These are phyloP conservation scores for Planiliza haematocheilus DNA, from an alignment of 2,113 vertebrate species.

Conservation along the genomic window DNA sequence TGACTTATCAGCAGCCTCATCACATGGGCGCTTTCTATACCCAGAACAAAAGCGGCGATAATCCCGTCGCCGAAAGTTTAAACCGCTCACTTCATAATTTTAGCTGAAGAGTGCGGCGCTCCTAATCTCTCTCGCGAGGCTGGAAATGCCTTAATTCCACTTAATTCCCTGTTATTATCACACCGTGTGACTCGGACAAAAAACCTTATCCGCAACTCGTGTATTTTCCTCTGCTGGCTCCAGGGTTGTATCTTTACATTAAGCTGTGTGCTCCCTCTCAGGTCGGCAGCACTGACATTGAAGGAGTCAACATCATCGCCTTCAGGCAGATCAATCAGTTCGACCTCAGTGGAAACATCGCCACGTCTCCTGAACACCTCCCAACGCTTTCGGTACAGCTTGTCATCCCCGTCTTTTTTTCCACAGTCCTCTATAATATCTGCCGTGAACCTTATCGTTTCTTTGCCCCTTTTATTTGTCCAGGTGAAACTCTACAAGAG, in stretches of 20 bases:
- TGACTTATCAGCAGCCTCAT: constrained; percentile 63
- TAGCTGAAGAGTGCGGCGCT: constrained; percentile 51
- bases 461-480: neutral
- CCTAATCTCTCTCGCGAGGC: constrained; percentile 57
- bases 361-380: constrained; percentile 92
- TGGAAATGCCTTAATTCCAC: constrained; percentile 67
- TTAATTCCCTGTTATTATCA: constrained; percentile 68
- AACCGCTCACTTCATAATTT: constrained; percentile 67
- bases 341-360: constrained; percentile 95
- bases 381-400: constrained; percentile 90
- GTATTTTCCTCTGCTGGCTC: constrained; percentile 1
- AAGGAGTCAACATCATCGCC: constrained; percentile 94
- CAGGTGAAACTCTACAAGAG: constrained; percentile 97
- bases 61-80: constrained; percentile 55
- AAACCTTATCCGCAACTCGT: constrained; percentile 37
- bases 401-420: neutral
- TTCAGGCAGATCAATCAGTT: constrained; percentile 98
- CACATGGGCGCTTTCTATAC: constrained; percentile 52
- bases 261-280: constrained; percentile 62
- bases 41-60: constrained; percentile 68
- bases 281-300: constrained; percentile 93
- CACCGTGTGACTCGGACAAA: constrained; percentile 52
- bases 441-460: too few relatives aligned
- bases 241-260: constrained; percentile 39
- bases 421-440: too few relatives aligned